These are phyloP conservation scores for Lithobius niger DNA, from an alignment of 1,140 invertebrate genomes.

Conservation along the genomic window DNA sequence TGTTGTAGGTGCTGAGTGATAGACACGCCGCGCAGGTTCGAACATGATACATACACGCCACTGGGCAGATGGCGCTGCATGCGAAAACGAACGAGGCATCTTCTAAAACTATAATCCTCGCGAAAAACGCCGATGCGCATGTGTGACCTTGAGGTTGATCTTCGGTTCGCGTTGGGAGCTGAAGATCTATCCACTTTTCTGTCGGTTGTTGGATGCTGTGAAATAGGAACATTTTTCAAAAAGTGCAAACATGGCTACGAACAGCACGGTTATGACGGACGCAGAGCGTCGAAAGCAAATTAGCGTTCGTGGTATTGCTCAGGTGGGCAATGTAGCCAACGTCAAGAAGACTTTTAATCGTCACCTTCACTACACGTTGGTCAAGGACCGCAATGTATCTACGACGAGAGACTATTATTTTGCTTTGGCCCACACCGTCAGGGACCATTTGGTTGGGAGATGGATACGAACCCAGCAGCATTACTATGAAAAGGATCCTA, in stretches of 20 bases:
- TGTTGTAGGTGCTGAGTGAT: too few relatives aligned
- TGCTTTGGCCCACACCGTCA: conserved; percentile 90
- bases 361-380: conserved; percentile 95
- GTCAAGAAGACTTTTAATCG: conserved; percentile 98
- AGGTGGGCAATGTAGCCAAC: conserved; percentile 87
- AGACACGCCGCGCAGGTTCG: too few relatives aligned
- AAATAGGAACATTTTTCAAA: background rate
- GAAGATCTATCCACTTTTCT: background rate
- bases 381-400: conserved; percentile 97
- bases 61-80: too few relatives aligned
- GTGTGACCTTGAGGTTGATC: conserved; percentile 2
- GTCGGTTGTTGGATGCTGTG: too few relatives aligned
- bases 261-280: conserved; percentile 46
- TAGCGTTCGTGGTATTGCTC: conserved; percentile 91
- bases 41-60: too few relatives aligned
- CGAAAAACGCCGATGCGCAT: too few relatives aligned
- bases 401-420: conserved; percentile 95
- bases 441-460: conserved; percentile 92
- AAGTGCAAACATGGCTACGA: too few relatives aligned
- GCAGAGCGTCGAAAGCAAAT: conserved; percentile 95
- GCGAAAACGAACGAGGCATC: too few relatives aligned
- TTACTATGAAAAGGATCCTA: conserved; percentile 98
- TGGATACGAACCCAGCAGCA: conserved; percentile 99
- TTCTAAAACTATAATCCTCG: too few relatives aligned
- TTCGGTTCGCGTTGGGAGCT: background rate